Evolutionary conservation across 1,140 invertebrate genomes (phyloP).

Genomic region (Bombus confusus): DNA sequence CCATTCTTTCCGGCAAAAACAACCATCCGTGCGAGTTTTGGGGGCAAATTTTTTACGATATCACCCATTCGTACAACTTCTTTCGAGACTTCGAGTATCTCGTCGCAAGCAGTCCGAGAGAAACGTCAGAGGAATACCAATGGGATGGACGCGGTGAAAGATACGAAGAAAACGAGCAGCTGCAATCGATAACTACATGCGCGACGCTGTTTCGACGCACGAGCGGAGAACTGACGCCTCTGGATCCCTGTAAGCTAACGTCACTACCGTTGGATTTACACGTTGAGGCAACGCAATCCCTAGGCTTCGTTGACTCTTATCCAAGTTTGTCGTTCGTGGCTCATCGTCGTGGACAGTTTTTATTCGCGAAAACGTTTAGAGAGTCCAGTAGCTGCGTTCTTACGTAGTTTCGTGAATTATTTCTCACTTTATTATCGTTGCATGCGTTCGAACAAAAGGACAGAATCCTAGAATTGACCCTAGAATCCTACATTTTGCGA

Average conservation of each 20-base stretch:
- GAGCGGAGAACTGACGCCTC: background rate
- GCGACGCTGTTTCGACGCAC: background rate
- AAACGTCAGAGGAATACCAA: background rate
- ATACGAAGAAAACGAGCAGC: background rate
- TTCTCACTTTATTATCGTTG: background rate
- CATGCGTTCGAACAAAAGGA: background rate
- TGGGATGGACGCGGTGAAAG: background rate
- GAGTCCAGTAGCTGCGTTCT: conserved; percentile 68
- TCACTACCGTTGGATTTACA: background rate
- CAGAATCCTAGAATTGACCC: background rate
- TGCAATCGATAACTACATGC: background rate
- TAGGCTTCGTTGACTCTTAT: background rate
- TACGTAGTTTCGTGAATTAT: background rate
- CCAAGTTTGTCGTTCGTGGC: background rate
- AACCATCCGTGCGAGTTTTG: background rate
- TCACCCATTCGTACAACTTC: background rate
- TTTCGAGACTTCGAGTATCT: background rate
- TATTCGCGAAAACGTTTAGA: conserved; percentile 74
- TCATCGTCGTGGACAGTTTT: conserved; percentile 47
- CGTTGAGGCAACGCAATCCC: too few relatives aligned
- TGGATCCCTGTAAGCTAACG: background rate
- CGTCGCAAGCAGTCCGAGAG: too few relatives aligned
- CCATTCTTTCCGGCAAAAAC: background rate
- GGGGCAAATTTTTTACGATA: background rate
- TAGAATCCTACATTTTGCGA: too few relatives aligned